Evolutionary conservation across 2,113 vertebrate species (phyloP), one percentile per base, ranked within the genome.

Genomic region (Dendropsophus ebraccatus): DNA sequence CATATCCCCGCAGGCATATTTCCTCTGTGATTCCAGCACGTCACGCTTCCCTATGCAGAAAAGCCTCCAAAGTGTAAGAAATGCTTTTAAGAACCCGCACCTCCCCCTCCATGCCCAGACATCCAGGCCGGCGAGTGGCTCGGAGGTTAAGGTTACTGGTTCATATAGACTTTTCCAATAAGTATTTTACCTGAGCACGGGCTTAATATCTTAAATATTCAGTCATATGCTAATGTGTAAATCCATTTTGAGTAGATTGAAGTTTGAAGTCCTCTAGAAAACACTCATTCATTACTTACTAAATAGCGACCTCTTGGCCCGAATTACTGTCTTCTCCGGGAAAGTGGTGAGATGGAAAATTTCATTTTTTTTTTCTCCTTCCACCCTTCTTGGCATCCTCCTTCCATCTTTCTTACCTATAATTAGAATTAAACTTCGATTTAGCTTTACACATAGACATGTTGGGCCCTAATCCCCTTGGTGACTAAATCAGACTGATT

Each of bases 171-270:
- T 58, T 58, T 80, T 80, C 54, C 52, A 80, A 80, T 80, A 58
- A 56, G 11, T 58, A 60, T 69, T 67, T n/a, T 67, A 62, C 32
- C 65, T 81, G 58, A 28, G 37, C 79, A 19, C 10, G 60, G 3
- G 80, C 80, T 13, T 19, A 69, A 58, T 1, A 10, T 81, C 32
- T 50, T 82, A 41, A 35, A 81, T 60, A 79, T 60, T 58, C 58
- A 67, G 37, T 49, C 25, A 1, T 65, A 81, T 81, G 79, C 79
- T 62, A 82, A 82, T 82, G 25, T 21, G 37, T 16, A 5, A 82
- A 82, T 69, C 60, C 80, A 67, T 82, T 82, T 45, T n/a, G 14
- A 30, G 60, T 49, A 67, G 60, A 82, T 67, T 82, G 80, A 49
- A 82, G 60, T 67, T 45, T 69, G 41, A 49, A 47, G n/a, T 67